A percentile compares a stretch with the other conserved stretches of the same genome.
Conservation (phyloP, 2,888 invertebrate species). For the Allophyes oxyacanthae region DNA sequence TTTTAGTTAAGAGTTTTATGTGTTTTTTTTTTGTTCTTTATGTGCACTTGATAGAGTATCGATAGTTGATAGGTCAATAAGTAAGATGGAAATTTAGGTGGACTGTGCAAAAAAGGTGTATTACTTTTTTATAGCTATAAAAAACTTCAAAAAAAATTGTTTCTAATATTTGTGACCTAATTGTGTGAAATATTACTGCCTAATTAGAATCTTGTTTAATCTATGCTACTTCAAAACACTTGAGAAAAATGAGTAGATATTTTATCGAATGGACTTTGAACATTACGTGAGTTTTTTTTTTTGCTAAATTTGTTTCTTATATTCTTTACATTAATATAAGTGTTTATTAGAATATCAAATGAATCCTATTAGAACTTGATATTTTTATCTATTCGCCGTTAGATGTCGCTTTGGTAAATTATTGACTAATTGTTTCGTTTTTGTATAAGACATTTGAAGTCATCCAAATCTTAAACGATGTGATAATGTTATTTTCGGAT, state of each 20-base stretch:
- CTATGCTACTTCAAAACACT: background rate
- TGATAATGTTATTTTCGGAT: constrained; percentile 8
- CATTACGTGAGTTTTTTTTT: no score
- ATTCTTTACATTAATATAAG: no score
- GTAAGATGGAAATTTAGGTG: background rate
- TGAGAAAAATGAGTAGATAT: no score
- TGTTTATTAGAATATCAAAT: background rate
- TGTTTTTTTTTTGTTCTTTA: constrained; percentile 15
- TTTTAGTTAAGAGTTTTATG: constrained; percentile 15
- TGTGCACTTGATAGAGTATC: background rate
- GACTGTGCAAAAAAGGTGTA: background rate
- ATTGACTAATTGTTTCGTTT: constrained; percentile 2
- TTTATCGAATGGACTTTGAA: no score
- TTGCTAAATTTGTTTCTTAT: no score
- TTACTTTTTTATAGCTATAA: background rate
- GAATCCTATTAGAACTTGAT: constrained; percentile 16
- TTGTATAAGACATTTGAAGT: constrained; percentile 39
- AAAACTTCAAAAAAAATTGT: background rate
- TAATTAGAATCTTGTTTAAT: background rate
- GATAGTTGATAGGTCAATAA: constrained; percentile 1
- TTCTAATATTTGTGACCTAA: background rate
- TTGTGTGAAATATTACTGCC: background rate
- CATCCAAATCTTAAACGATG: constrained; percentile 14
- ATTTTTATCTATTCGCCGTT: constrained; percentile 36
- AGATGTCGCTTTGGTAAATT: constrained; percentile 47